These are phyloP conservation scores for Tetrapedia diversipes DNA, from an alignment of 2,888 invertebrate genomes.

Conservation along the genomic window DNA sequence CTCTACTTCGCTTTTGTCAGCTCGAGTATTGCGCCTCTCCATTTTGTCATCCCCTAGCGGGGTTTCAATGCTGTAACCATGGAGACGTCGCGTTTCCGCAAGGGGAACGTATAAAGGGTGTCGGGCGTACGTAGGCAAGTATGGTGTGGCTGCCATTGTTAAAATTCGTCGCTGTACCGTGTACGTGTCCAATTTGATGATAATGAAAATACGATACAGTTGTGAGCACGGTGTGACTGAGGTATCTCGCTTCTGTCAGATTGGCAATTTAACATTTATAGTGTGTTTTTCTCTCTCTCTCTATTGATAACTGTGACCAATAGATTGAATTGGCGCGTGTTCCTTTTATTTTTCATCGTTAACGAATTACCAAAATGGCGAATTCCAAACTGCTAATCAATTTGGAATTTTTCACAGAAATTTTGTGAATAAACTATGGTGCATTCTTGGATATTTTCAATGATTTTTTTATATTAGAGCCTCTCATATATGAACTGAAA, in stretches of 20 bases:
- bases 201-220: slow-evolving; percentile 64
- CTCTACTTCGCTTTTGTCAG: slow-evolving; percentile 73
- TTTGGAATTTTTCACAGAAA: too few relatives aligned
- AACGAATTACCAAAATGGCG: too few relatives aligned
- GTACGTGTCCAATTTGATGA: slow-evolving; percentile 61
- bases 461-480: too few relatives aligned
- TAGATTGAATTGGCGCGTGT: too few relatives aligned
- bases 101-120: slow-evolving; percentile 77
- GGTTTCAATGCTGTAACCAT: slow-evolving; percentile 83
- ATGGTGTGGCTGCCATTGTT: slow-evolving; percentile 76
- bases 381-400: too few relatives aligned
- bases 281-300: background rate
- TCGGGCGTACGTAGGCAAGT: slow-evolving; percentile 74
- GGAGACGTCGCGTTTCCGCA: slow-evolving; percentile 80
- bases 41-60: slow-evolving; percentile 81
- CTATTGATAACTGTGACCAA: too few relatives aligned
- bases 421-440: too few relatives aligned
- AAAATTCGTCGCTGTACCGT: slow-evolving; percentile 66
- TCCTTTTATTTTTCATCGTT: too few relatives aligned
- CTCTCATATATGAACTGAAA: too few relatives aligned
- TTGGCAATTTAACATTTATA: slow-evolving; percentile 6
- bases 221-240: slow-evolving; percentile 19
- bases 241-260: background rate
- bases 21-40: slow-evolving; percentile 78
- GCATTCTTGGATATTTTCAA: too few relatives aligned